Conservation (phyloP, 2,888 invertebrate species). For the Mimumesa dahlbomi region DNA sequence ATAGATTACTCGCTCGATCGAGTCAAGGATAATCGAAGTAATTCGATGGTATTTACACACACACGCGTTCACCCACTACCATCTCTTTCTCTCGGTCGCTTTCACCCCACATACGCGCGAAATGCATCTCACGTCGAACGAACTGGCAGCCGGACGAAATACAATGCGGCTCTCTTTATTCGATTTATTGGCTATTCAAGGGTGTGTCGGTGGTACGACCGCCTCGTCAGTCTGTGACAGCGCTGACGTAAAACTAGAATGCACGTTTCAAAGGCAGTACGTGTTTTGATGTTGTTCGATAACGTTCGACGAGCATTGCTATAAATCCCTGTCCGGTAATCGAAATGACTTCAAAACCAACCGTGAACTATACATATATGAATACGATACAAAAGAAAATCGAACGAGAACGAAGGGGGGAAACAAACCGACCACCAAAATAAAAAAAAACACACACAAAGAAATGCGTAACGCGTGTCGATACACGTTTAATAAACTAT, state of each 20-base stretch:
- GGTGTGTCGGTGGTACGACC: background rate
- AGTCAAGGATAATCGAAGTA: constrained; percentile 49
- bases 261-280: constrained; percentile 19
- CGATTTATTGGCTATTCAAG: constrained; percentile 47
- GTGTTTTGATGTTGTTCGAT: constrained; percentile 15
- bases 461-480: no score
- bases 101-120: no score
- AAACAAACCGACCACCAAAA: no score
- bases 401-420: no score
- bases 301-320: constrained; percentile 9
- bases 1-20: constrained; percentile 42
- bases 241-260: constrained; percentile 14
- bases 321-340: constrained; percentile 24
- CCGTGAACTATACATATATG: no score
- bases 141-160: constrained; percentile 51
- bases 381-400: no score
- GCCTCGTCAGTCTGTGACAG: constrained; percentile 13
- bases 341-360: constrained; percentile 7
- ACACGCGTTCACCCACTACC: background rate
- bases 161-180: constrained; percentile 41
- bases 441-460: no score
- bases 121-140: constrained; percentile 41
- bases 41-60: constrained; percentile 59
- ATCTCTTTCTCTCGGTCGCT: background rate
- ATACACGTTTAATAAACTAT: no score